These are phyloP conservation scores for Ganaspis sp. DNA, from an alignment of 1,140 invertebrate species.

Conservation along the genomic window DNA sequence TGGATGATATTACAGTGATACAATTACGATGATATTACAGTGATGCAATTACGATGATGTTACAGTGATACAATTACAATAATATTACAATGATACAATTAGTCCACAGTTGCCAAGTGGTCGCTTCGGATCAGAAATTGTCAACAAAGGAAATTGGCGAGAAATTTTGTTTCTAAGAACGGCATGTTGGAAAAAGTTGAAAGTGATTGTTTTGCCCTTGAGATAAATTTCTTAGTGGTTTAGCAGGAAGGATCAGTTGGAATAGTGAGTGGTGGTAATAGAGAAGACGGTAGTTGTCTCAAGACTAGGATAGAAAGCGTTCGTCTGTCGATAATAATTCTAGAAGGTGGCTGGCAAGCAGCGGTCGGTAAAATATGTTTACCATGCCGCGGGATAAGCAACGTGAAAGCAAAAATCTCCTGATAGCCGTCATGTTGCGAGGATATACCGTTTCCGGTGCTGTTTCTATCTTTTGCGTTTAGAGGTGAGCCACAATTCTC, in stretches of 20 bases:
- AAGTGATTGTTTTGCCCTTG: not conserved
- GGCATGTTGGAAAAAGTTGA: not conserved
- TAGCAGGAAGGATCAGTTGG: not conserved
- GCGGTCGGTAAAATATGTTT: conserved; percentile 59
- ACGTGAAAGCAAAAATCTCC: conserved; percentile 53
- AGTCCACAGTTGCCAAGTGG: too few species aligned
- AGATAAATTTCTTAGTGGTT: not conserved
- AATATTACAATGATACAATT: too few species aligned
- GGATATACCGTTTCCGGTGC: conserved; percentile 58
- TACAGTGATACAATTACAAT: too few species aligned
- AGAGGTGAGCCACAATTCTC: not conserved
- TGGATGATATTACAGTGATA: too few species aligned
- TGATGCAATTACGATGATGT: too few species aligned
- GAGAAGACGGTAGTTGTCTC: conserved; percentile 38
- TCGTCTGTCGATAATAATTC: conserved; percentile 58
- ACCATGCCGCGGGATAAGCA: conserved; percentile 56
- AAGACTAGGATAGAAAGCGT: conserved; percentile 45
- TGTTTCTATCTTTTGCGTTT: conserved; percentile 42
- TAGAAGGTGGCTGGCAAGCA: conserved; percentile 52
- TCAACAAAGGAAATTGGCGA: too few species aligned
- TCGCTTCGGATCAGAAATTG: too few species aligned
- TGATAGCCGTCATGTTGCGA: conserved; percentile 53
- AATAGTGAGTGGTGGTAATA: not conserved
- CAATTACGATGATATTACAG: too few species aligned
- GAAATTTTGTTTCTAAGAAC: too few species aligned